Conservation (phyloP, 2,113 vertebrate species). For the Myiozetetes cayanensis region DNA sequence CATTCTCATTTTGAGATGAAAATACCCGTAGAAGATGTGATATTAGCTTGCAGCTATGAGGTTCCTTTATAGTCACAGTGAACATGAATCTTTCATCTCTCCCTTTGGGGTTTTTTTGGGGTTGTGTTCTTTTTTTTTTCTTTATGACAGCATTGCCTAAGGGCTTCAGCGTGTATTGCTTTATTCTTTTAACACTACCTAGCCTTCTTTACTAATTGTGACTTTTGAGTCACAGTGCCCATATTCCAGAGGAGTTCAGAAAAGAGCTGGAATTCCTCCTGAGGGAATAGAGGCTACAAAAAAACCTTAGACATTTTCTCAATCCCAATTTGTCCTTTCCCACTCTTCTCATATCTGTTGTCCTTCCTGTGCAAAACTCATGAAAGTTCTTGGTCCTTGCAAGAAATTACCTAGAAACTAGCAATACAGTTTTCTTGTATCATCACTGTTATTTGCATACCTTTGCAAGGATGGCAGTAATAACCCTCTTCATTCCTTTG, state of each 20-base stretch:
- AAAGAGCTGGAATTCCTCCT: background rate
- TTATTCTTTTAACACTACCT: background rate
- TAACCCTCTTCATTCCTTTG: background rate
- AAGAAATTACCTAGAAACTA: background rate
- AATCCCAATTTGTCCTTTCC: background rate
- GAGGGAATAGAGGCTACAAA: background rate
- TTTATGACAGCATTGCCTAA: background rate
- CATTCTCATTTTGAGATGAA: background rate
- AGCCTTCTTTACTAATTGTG: background rate
- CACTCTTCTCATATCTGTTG: background rate
- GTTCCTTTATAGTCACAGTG: background rate
- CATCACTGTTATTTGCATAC: background rate
- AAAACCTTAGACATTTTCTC: fast-evolving
- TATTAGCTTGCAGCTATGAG: background rate
- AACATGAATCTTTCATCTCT: background rate
- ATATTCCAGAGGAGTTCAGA: background rate
- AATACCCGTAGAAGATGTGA: background rate
- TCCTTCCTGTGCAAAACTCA: background rate
- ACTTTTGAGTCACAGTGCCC: background rate
- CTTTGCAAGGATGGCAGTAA: background rate
- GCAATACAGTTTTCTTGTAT: background rate
- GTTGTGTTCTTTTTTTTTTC: background rate
- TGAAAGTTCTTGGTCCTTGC: background rate
- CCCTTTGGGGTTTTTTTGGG: background rate
- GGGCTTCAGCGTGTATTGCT: background rate